phyloP scores from a whole-genome alignment of 2,888 invertebrate genomes.

The Lochmaea capreae region DNA sequence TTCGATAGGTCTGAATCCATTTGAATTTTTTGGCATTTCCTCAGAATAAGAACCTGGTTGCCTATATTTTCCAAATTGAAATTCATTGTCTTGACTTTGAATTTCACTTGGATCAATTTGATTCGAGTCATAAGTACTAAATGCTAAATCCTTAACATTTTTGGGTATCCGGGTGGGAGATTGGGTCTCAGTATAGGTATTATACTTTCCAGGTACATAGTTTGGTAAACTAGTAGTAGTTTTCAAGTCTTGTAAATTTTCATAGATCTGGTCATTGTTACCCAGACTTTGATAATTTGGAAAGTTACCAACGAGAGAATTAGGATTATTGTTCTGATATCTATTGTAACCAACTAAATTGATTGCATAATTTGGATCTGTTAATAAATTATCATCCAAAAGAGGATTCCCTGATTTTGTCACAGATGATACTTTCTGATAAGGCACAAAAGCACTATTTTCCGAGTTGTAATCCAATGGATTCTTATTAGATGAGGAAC shows the following conservation, averaged over 20 bases:
- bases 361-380: conserved; percentile 21
- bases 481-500: conserved; percentile 14
- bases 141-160: conserved; percentile 51
- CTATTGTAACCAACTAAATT: conserved; percentile 21
- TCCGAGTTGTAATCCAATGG: conserved; percentile 26
- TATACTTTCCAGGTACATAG: conserved; percentile 46
- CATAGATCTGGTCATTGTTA: conserved; percentile 29
- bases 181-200: conserved; percentile 43
- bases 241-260: conserved; percentile 36
- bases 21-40: conserved; percentile 27
- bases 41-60: conserved; percentile 35
- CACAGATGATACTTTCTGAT: conserved; percentile 33
- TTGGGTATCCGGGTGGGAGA: conserved; percentile 45
- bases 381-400: conserved; percentile 18
- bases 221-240: conserved; percentile 44
- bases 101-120: conserved; percentile 30
- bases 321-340: not conserved
- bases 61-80: conserved; percentile 32
- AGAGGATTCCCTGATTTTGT: conserved; percentile 29
- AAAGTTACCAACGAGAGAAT: not conserved
- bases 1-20: conserved; percentile 33
- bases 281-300: conserved; percentile 11
- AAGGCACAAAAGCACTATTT: conserved; percentile 44
- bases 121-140: conserved; percentile 49
- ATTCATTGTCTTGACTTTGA: conserved; percentile 31